These are phyloP conservation scores for Palythoa caribaeorum DNA, from an alignment of 92 coral and sea anemone genomes.

Conservation along the genomic window DNA sequence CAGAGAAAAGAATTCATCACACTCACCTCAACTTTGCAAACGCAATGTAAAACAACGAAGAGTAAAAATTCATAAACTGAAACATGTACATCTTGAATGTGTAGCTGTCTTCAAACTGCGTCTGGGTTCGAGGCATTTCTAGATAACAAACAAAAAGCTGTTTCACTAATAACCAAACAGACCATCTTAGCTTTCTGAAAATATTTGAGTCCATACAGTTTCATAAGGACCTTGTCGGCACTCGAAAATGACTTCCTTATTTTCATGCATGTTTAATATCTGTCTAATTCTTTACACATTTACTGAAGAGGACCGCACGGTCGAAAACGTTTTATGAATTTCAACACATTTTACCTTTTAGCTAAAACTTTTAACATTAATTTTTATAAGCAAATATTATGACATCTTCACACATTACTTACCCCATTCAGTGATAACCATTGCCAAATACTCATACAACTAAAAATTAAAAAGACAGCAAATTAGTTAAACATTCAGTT, in stretches of 20 bases:
- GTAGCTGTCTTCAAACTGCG: constrained; percentile 90
- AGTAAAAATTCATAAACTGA: constrained; percentile 94
- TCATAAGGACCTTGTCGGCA: too few relatives aligned
- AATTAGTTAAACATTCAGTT: not conserved
- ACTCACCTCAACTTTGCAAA: constrained; percentile 91
- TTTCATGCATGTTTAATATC: too few relatives aligned
- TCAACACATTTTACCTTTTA: too few relatives aligned
- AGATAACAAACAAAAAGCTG: not conserved
- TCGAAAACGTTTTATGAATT: too few relatives aligned
- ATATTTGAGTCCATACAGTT: too few relatives aligned
- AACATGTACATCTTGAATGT: constrained; percentile 98
- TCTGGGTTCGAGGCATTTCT: constrained; percentile 99
- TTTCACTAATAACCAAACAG: not conserved
- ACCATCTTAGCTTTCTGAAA: too few relatives aligned
- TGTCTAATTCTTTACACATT: too few relatives aligned
- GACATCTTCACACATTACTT: constrained; percentile 17
- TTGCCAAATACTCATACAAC: constrained; percentile 89
- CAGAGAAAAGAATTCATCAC: not conserved
- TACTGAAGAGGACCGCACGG: too few relatives aligned
- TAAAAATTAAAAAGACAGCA: constrained; percentile 42
- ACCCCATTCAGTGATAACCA: constrained; percentile 91
- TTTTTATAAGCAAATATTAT: too few relatives aligned
- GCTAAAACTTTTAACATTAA: too few relatives aligned
- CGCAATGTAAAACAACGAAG: constrained; percentile 96
- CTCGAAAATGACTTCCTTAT: too few relatives aligned